These are phyloP conservation scores for Girardia tigrina DNA, from an alignment of 2,888 invertebrate genomes.

Conservation along the genomic window DNA sequence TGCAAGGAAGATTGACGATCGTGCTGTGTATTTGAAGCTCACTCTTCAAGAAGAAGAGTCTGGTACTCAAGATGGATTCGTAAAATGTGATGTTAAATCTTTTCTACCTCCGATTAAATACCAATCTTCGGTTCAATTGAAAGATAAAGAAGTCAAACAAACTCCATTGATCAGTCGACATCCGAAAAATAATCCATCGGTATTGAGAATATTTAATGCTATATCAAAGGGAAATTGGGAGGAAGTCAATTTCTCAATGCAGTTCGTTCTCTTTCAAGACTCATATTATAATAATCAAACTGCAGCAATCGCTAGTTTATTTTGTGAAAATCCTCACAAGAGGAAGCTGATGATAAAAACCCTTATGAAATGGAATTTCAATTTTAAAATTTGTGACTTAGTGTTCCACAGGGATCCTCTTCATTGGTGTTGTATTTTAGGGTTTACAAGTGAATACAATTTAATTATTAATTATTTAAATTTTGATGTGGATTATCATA, in stretches of 20 bases:
- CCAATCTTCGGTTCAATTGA: not conserved
- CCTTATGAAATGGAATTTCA: slow-evolving; percentile 6
- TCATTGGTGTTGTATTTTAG: slow-evolving; percentile 29
- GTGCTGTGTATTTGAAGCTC: not conserved
- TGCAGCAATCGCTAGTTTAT: slow-evolving; percentile 11
- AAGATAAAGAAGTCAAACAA: slow-evolving; percentile 6
- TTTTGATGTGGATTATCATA: slow-evolving; percentile 14
- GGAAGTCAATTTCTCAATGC: slow-evolving; percentile 12
- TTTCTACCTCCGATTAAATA: not conserved
- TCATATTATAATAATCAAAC: not conserved
- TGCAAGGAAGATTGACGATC: slow-evolving; percentile 15
- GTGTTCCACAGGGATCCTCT: slow-evolving; percentile 14
- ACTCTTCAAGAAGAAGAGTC: not conserved
- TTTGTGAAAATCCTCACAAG: not conserved
- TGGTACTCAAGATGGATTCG: not conserved
- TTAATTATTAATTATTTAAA: not conserved
- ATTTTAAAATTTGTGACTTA: not conserved
- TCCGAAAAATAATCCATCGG: not conserved
- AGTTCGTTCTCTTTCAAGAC: not conserved
- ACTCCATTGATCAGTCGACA: not conserved
- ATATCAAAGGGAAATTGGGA: not conserved
- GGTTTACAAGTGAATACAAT: not conserved
- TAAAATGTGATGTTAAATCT: not conserved
- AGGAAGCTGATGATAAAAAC: not conserved
- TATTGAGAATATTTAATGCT: not conserved